These are phyloP conservation scores for Notothenia rossii DNA, from an alignment of 2,113 vertebrate species.

Conservation along the genomic window DNA sequence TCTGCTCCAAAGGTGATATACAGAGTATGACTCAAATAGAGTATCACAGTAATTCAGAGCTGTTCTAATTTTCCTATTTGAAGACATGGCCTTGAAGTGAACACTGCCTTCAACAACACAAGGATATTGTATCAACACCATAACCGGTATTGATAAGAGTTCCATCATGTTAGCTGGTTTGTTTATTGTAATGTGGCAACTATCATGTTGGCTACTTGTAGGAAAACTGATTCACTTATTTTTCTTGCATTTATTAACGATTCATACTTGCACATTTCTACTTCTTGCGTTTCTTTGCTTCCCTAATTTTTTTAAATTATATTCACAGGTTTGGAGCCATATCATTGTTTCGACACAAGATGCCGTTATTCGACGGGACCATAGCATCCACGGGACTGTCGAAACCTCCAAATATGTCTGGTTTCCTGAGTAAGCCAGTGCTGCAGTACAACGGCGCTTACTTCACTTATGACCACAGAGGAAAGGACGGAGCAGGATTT, in stretches of 20 bases:
- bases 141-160: background rate
- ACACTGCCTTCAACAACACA: background rate
- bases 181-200: background rate
- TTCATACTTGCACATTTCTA: slow-evolving; percentile 4
- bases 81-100: background rate
- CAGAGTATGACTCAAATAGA: background rate
- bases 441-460: slow-evolving; percentile 86
- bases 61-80: background rate
- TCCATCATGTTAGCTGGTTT: background rate
- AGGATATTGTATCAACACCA: background rate
- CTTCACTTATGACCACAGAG: slow-evolving; percentile 82
- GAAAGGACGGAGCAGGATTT: slow-evolving; percentile 71
- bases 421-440: slow-evolving; percentile 65
- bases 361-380: slow-evolving; percentile 82
- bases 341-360: slow-evolving; percentile 79
- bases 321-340: slow-evolving; percentile 59
- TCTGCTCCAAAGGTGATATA: no score
- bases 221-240: background rate
- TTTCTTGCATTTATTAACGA: background rate
- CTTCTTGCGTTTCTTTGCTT: slow-evolving; percentile 15
- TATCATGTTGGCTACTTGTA: background rate
- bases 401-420: slow-evolving; percentile 68
- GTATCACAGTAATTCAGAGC: background rate
- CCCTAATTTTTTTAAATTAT: slow-evolving; percentile 37
- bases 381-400: slow-evolving; percentile 63